Conservation (phyloP, 1,140 invertebrate species). For the Drosophila dunni region DNA sequence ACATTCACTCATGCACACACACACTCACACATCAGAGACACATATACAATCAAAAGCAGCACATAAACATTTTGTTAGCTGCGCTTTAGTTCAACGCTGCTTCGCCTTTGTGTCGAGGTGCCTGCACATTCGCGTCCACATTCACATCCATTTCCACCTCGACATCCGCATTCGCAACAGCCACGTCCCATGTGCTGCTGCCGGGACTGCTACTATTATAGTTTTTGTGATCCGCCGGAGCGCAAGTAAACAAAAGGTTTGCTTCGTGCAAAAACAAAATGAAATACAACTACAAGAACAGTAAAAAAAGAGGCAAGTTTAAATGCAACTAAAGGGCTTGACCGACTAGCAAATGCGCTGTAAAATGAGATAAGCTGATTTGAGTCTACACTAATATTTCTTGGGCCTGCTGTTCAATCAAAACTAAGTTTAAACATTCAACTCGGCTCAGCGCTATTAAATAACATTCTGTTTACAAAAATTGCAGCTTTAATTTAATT, state of each 20-base stretch:
- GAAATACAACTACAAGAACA: slow-evolving; percentile 47
- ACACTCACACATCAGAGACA: too few relatives aligned
- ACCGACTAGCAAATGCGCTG: background rate
- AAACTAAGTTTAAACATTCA: too few relatives aligned
- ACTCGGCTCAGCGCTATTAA: too few relatives aligned
- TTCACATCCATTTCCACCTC: slow-evolving; percentile 26
- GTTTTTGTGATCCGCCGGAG: slow-evolving; percentile 76
- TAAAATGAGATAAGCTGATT: background rate
- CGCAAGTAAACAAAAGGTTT: slow-evolving; percentile 79
- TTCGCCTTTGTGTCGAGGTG: slow-evolving; percentile 64
- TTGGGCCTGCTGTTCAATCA: too few relatives aligned
- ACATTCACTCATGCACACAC: slow-evolving; percentile 4
- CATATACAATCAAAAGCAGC: slow-evolving; percentile 36
- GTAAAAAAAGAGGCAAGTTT: background rate
- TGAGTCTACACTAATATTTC: too few relatives aligned
- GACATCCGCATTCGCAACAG: slow-evolving; percentile 8
- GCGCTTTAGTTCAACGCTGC: slow-evolving; percentile 62
- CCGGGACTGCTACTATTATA: slow-evolving; percentile 57
- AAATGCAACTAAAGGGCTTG: background rate
- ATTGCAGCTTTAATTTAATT: background rate
- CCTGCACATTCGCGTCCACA: slow-evolving; percentile 27
- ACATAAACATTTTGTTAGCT: slow-evolving; percentile 80
- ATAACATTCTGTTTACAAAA: background rate
- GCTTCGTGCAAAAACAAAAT: slow-evolving; percentile 61
- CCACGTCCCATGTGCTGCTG: slow-evolving; percentile 22